Evolutionary conservation across 2,797 vertebrate genomes (phyloP), one percentile per base, ranked within the genome.

Genomic region (Ammospiza maritima): DNA sequence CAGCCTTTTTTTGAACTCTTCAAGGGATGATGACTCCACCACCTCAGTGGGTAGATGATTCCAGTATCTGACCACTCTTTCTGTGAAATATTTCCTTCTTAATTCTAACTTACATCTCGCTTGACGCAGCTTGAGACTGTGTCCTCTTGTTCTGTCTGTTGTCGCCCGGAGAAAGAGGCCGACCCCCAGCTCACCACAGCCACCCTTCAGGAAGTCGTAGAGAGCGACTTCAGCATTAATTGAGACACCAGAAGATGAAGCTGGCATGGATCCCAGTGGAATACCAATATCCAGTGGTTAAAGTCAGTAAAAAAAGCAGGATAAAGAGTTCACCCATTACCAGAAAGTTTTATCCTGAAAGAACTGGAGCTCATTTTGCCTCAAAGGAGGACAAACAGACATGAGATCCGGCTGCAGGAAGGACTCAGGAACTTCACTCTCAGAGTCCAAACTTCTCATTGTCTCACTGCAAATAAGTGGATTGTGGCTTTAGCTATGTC

Each of bases 391-490:
- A 83, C 20, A 75, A 27, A 58, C 13, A 53, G 36, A 48, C 42
- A 30, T 5, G 6, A 32, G 47, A n/a, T 27, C 4, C 50, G 42
- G 29, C 48, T 93, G 21, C 36, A 76, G 42, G 17, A 78, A n/a
- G 17, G 21, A 69, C 30, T 69, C 6, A 0, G 0, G 16, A 45
- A 29, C 4, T 65, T 51, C 51, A 20, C 36, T 9, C 4, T 0
- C 16, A 44, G 16, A 73, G 10, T 64, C 48, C 64, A 62, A 40
- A 66, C 32, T 86, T 70, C 69, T 84, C 36, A 47, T 44, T 62
- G 13, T n/a, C 34, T 78, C 14, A 8, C 8, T 81, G 48, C 5
- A 84, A 73, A 54, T 65, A 64, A 86, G 2, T 64, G 74, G 44
- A 47, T 90, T 2, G 1, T 62, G 38, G 34, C 60, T 81, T 89